Evolutionary conservation across 2,113 vertebrate genomes (phyloP), one percentile per base, ranked within the genome.

Genomic region (Machaerirhynchus nigripectus): DNA sequence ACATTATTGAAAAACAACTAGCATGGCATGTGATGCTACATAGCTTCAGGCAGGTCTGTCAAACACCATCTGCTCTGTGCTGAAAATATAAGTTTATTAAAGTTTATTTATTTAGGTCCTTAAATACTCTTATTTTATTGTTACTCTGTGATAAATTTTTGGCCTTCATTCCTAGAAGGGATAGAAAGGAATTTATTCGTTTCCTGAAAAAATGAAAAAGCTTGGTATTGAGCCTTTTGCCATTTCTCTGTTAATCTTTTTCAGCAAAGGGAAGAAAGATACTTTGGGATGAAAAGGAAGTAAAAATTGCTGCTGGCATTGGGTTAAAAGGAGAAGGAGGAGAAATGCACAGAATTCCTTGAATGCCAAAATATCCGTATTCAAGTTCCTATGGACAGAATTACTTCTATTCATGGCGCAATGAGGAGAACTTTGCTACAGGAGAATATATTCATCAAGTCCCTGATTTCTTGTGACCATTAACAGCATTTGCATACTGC

Each of bases 71-170:
- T 98, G 97, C 63, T 96, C 84, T 81, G 74, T 64, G 95, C 85
- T 59, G 67, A 94, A 97, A 96, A 92, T 93, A 84, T 13, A 46
- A 97, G 95, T 97, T 98, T 97, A 97, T 97, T 92, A 96, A 97
- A 97, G 94, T 97, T 96, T 93, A 96, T 98, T 97, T 97, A 95
- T 96, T 97, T 96, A 95, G 92, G 89, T 93, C 78, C 95, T 97
- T 95, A 95, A 89, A 79, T 88, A 91, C 79, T 96, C 95, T 95
- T 97, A 94, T 81, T 96, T 90, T 93, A 96, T 96, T 96, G 93
- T 91, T 74, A 65, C 59, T 90, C 67, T 50, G 50, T 65, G 80
- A 84, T 71, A 81, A 79, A 60, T 84, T 88, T 49, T 61, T 89
- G 81, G 71, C 68, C 85, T 82, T 39, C 64, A 21, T 49, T 97